Percentiles rank a stretch among this genome's conserved stretches.
These are phyloP conservation scores for Dromaius novaehollandiae DNA, from an alignment of 2,113 vertebrate genomes.

Conservation along the genomic window DNA sequence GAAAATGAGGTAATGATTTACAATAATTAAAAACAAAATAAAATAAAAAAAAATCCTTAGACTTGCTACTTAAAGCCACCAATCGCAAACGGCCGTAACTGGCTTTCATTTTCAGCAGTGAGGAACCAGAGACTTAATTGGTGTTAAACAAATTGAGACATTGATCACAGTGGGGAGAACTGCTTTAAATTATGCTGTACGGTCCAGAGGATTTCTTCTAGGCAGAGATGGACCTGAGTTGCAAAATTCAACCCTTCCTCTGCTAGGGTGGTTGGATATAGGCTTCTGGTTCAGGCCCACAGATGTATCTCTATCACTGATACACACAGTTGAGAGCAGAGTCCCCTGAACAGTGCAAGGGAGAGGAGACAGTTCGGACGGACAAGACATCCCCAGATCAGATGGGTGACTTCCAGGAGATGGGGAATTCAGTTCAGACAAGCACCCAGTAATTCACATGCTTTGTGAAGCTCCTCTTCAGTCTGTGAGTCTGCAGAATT, in stretches of 20 bases:
- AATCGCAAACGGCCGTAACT: conserved; percentile 55
- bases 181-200: conserved; percentile 54
- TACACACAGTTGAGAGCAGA: conserved; percentile 61
- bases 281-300: conserved; percentile 68
- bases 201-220: conserved; percentile 54
- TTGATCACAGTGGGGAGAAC: conserved; percentile 67
- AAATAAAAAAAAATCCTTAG: conserved; percentile 65
- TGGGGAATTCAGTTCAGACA: conserved; percentile 52
- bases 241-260: conserved; percentile 70
- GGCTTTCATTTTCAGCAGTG: conserved; percentile 57
- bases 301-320: conserved; percentile 45
- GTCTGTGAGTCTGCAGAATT: conserved; percentile 62
- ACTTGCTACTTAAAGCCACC: conserved; percentile 81
- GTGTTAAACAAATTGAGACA: conserved; percentile 65
- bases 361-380: conserved; percentile 60
- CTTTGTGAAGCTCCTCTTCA: conserved; percentile 36
- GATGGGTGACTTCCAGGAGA: conserved; percentile 44
- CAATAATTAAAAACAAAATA: conserved; percentile 79
- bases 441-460: conserved; percentile 60
- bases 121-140: conserved; percentile 65
- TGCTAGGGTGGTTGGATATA: conserved; percentile 56
- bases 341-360: conserved; percentile 67
- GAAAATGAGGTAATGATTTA: conserved; percentile 83
- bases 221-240: conserved; percentile 71
- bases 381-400: conserved; percentile 58